A percentile compares a stretch with the other conserved stretches of the same genome.
phyloP scores from a whole-genome alignment of 2,797 vertebrate species.

The Tangara arthus region DNA sequence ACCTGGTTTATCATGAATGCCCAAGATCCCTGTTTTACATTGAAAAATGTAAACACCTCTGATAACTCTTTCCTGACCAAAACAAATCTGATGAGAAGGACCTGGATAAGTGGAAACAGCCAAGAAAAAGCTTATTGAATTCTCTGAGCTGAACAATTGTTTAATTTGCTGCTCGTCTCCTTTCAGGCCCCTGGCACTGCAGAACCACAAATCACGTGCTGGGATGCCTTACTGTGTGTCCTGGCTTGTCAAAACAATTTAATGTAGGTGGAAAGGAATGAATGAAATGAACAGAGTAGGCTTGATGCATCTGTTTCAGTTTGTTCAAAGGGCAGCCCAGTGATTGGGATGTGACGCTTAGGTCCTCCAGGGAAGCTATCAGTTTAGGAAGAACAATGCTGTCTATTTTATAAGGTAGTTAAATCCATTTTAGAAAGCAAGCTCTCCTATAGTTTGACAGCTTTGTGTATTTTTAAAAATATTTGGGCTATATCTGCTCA shows the following conservation, averaged over 20 bases:
- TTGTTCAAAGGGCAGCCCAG: conserved; percentile 15
- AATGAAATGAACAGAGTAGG: conserved; percentile 61
- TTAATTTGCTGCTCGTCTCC: conserved; percentile 43
- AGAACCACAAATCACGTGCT: not conserved
- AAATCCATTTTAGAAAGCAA: conserved; percentile 21
- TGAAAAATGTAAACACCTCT: not conserved
- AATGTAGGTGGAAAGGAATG: conserved; percentile 71
- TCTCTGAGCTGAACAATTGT: conserved; percentile 33
- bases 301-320: conserved; percentile 60
- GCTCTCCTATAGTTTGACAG: not conserved
- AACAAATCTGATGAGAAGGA: not conserved
- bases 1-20: not conserved
- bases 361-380: not conserved
- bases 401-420: not conserved
- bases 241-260: conserved; percentile 73
- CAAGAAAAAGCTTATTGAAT: conserved; percentile 26
- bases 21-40: not conserved
- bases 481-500: conserved; percentile 4
- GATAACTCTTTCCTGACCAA: not conserved
- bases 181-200: conserved; percentile 19
- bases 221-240: conserved; percentile 63
- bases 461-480: conserved; percentile 33
- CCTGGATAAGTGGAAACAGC: not conserved
- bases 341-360: not conserved
- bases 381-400: not conserved